Evolutionary conservation across 2,888 invertebrate genomes (phyloP), one percentile per base, ranked within the genome.

Genomic region (Eupithecia inturbata): DNA sequence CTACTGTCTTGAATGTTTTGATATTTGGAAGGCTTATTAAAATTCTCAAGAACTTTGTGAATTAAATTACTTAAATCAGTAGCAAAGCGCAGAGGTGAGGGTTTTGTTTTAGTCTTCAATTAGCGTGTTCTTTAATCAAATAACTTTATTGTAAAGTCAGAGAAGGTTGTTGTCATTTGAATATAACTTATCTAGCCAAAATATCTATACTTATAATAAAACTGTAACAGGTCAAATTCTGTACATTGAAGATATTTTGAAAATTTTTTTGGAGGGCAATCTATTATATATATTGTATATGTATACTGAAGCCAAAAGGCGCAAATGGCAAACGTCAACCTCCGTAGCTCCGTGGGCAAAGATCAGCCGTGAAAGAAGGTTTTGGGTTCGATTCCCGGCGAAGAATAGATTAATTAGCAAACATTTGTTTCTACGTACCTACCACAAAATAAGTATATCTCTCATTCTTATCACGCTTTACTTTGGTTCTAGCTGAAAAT

Each of bases 11-110:
- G 83, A 83, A 84, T 88, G 87, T 90, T 89, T 89, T 88, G 87
- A 83, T 86, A 87, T 89, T 83, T 82, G 77, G 79, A 83, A 76
- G 81, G 85, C 89, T 89, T 89, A 89, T 79, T 79, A 78, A 89
- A 89, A 90, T 88, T 89, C 85, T 85, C 82, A 80, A 75, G 78
- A 85, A 88, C 86, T 89, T 87, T 85, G 80, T 79, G 80, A 87
- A 88, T 86, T 85, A 80, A 83, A 87, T 84, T 84, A 83, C 86
- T 83, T 85, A 83, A 85, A 84, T 82, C 77, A 72, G 74, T 68
- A 67, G 72, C 49, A 67, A 60, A 68, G 62, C 7, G 64, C 63
- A 33, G 39, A 53, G 68, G 66, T 67, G 22, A 10, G 49, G 33
- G 33, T 12, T 64, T 64, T 36, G n/a, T n/a, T 36, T 64, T 16